Base-by-base conservation (phyloP, 2,888 invertebrate genomes). In the Ennomos quercinarius region DNA sequence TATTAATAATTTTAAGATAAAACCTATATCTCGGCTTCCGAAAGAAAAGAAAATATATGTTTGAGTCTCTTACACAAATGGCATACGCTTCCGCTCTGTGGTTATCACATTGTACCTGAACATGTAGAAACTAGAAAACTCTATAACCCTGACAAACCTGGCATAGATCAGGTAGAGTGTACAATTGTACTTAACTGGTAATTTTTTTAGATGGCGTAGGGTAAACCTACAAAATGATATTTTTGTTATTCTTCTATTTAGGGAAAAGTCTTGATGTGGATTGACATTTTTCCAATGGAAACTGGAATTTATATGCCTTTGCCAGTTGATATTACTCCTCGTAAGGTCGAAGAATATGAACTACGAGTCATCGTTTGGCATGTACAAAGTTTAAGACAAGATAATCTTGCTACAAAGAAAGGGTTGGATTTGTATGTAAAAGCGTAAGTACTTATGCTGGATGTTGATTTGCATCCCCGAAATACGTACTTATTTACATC, bases 231-330 rank as follows among this genome's bases (percentile, higher is more conserved):
- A 4, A 4, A 27, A 4, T 27, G 27, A 27, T 34, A 17, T 13
- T 13, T 44, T 35, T 27, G 11, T 36, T 17, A 13, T 43, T 1
- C 36, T 27, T 3, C 36, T 17, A 17, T 56, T 49, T 55, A 98
- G 97, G 98, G 98, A 4, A 97, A 97, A 89, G 80, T 98, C 49
- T 97, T 98, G 82, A 93, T 98, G 92, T 98, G 98, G 98, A 89
- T 98, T 10, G 98, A 98, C 80, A 95, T 98, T 81, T 98, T 97
- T 77, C 85, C 87, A 1, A 45, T 87, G 3, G 95, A 96, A 41
- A 87, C 93, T 68, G 87, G 93, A 12, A 88, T 87, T 40, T 93
- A 93, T 11, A 89, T 96, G 10, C 97, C 97, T 0, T 93, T 94
- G n/a, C 93, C 95, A 11, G 93, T 97, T 0, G 95, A 97, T 76